Evolutionary conservation across 1,140 invertebrate species (phyloP).

Genomic region (Littorina saxatilis): DNA sequence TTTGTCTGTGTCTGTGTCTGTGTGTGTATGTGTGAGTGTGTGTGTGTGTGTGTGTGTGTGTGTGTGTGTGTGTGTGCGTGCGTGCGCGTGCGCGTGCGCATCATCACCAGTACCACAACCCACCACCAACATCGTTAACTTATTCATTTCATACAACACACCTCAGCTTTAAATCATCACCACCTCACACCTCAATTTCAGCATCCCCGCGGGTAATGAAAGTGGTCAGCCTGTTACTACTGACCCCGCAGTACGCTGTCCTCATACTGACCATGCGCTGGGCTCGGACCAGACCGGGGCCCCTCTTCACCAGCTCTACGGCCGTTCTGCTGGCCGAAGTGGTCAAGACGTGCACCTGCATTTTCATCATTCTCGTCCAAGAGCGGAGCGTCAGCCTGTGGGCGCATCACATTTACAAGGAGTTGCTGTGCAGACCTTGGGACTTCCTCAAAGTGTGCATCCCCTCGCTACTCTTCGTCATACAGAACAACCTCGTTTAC

Average conservation of each 20-base stretch:
- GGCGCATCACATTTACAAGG: slow-evolving; percentile 76
- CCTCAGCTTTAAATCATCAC: too few species aligned
- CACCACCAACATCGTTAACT: too few species aligned
- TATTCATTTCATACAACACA: too few species aligned
- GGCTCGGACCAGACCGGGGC: slow-evolving; percentile 88
- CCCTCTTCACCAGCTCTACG: slow-evolving; percentile 96
- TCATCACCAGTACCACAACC: too few species aligned
- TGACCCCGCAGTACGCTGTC: slow-evolving; percentile 96
- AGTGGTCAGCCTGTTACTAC: slow-evolving; percentile 87
- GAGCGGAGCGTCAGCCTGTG: slow-evolving; percentile 54
- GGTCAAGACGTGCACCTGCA: slow-evolving; percentile 91
- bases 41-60: not conserved
- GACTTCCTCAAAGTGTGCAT: slow-evolving; percentile 90
- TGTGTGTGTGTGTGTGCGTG: not conserved
- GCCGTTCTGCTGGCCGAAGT: slow-evolving; percentile 97
- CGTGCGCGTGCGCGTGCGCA: not conserved
- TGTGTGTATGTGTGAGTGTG: too few species aligned
- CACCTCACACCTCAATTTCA: too few species aligned
- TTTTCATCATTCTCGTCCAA: slow-evolving; percentile 33
- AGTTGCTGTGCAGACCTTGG: slow-evolving; percentile 87
- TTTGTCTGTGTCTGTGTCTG: too few species aligned
- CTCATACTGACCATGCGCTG: slow-evolving; percentile 96
- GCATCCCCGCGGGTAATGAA: slow-evolving; percentile 50
- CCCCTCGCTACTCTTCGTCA: slow-evolving; percentile 94
- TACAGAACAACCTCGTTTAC: slow-evolving; percentile 99